phyloP scores from a whole-genome alignment of 2,888 invertebrate genomes.

The Halocaridina rubra region DNA sequence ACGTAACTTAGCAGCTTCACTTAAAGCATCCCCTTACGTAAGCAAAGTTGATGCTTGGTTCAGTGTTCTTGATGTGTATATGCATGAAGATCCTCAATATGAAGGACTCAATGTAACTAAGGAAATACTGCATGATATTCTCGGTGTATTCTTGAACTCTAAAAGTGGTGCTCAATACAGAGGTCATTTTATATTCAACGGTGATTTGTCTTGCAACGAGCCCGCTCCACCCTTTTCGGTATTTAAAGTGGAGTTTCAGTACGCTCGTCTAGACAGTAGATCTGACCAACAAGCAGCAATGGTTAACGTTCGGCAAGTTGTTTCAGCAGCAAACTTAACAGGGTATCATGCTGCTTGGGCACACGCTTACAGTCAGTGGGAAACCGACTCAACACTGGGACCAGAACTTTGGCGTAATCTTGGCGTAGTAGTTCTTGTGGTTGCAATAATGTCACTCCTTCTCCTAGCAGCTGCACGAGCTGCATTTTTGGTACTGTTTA shows the following conservation, averaged over 20 bases:
- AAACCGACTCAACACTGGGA: slow-evolving; percentile 73
- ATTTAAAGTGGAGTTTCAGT: slow-evolving; percentile 39
- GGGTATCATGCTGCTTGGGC: slow-evolving; percentile 55
- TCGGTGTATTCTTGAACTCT: slow-evolving; percentile 33
- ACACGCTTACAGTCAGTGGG: slow-evolving; percentile 63
- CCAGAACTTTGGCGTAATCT: slow-evolving; percentile 82
- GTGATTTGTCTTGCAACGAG: slow-evolving; percentile 3
- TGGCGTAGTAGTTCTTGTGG: slow-evolving; percentile 79
- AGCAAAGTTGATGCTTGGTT: slow-evolving; percentile 76
- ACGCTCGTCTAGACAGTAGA: slow-evolving; percentile 66
- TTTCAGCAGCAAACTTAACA: slow-evolving; percentile 36
- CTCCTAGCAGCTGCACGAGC: slow-evolving; percentile 82
- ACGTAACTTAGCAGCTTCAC: neutral
- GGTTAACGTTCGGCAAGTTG: slow-evolving; percentile 71
- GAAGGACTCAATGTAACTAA: neutral
- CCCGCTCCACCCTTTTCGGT: slow-evolving; percentile 31
- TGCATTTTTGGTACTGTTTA: slow-evolving; percentile 80
- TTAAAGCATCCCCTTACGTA: slow-evolving; percentile 69
- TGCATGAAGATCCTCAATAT: neutral
- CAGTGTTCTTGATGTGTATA: slow-evolving; percentile 66
- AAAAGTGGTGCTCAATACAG: neutral
- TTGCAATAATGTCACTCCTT: slow-evolving; percentile 81
- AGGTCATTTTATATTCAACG: slow-evolving; percentile 29
- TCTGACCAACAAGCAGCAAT: slow-evolving; percentile 80
- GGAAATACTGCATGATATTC: slow-evolving; percentile 22